A percentile compares a stretch with the other conserved stretches of the same genome.
Conservation (phyloP, 2,797 vertebrate species). For the Lepilemur ruficaudatus region DNA sequence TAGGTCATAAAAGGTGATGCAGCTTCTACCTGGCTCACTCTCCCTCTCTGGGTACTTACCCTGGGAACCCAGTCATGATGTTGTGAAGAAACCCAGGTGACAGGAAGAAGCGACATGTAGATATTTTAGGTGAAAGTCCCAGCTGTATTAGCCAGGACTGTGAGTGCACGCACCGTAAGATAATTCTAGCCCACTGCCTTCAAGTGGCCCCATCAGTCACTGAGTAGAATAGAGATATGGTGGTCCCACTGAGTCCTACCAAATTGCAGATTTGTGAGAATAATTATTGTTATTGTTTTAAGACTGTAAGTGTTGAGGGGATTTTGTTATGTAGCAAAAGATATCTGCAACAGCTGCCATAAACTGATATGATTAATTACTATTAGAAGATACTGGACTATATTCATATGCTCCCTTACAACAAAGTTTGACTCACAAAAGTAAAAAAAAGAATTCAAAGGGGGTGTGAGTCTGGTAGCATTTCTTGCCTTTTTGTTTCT, state of each 20-base stretch:
- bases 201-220: not conserved
- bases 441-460: conserved; percentile 21
- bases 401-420: conserved; percentile 21
- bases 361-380: conserved; percentile 48
- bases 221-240: not conserved
- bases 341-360: not conserved
- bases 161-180: not conserved
- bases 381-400: conserved; percentile 34
- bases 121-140: not conserved
- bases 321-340: not conserved
- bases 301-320: not conserved
- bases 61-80: not conserved
- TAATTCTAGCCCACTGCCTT: conserved; percentile 16
- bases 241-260: not conserved
- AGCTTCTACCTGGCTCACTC: not conserved
- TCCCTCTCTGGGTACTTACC: not conserved
- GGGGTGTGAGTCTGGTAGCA: not conserved
- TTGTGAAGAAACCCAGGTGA: not conserved
- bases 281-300: conserved; percentile 25
- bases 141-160: not conserved
- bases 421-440: conserved; percentile 39
- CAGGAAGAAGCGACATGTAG: not conserved
- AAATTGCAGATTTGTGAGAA: conserved; percentile 39
- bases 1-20: not conserved
- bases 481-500: not conserved